A percentile compares a stretch with the other conserved stretches of the same genome.
Conservation (phyloP, 2,113 vertebrate genomes). For the Anthoscopus minutus region DNA sequence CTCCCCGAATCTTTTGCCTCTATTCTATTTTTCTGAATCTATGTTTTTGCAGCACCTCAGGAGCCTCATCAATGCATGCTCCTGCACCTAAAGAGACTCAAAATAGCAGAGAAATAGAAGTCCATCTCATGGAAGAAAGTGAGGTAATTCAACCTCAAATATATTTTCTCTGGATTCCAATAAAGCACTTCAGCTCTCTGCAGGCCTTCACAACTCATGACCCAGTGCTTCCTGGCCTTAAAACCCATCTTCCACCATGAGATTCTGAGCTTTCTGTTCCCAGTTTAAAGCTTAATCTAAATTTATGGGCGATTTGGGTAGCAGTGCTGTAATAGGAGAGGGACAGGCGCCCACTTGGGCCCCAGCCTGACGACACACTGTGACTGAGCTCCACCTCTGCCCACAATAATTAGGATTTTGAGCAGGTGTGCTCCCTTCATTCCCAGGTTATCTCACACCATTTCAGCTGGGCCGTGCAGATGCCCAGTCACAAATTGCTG, state of each 20-base stretch:
- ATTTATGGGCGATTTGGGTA: not conserved
- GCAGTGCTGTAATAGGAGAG: not conserved
- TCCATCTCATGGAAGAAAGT: not conserved
- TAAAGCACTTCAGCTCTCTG: not conserved
- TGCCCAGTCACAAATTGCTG: fast-evolving
- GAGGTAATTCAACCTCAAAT: not conserved
- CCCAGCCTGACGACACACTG: fast-evolving
- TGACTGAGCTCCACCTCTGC: fast-evolving
- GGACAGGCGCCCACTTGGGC: not conserved
- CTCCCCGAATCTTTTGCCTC: not conserved
- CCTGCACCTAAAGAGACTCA: not conserved
- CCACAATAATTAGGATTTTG: fast-evolving
- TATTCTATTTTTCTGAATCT: not conserved
- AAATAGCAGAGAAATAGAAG: not conserved
- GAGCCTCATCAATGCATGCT: fast-evolving
- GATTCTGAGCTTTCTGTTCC: not conserved
- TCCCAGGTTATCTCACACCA: fast-evolving
- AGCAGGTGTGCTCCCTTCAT: fast-evolving
- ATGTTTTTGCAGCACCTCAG: not conserved
- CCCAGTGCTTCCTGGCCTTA: not conserved
- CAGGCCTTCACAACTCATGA: not conserved
- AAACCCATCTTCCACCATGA: fast-evolving
- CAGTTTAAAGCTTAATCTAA: not conserved
- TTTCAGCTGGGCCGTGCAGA: fast-evolving
- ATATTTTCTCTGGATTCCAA: not conserved